Evolutionary conservation across 2,797 vertebrate species (phyloP).

Genomic region (Gambelia wislizenii): DNA sequence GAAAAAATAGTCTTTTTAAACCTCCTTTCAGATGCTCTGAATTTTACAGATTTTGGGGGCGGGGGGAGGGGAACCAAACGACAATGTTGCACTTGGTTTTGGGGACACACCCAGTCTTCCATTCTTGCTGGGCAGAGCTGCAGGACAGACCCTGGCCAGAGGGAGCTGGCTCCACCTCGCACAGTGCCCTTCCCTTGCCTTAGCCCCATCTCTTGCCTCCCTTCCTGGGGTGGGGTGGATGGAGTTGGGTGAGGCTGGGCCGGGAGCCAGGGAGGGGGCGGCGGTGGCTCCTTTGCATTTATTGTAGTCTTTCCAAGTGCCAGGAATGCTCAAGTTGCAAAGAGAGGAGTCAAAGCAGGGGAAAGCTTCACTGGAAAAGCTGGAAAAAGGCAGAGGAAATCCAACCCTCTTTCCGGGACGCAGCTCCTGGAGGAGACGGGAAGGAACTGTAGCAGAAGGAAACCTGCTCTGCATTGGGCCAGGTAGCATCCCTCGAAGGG

Average conservation of each 20-base stretch:
- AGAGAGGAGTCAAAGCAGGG: background rate
- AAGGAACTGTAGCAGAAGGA: background rate
- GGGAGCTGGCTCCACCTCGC: background rate
- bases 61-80: background rate
- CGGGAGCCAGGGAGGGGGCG: background rate
- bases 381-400: background rate
- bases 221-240: background rate
- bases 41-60: slow-evolving; percentile 44
- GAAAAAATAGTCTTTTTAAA: slow-evolving; percentile 47
- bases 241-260: no score
- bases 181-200: background rate
- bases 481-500: no score
- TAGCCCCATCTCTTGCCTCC: background rate
- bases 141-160: background rate
- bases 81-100: slow-evolving; percentile 23
- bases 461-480: background rate
- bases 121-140: slow-evolving; percentile 33
- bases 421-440: background rate
- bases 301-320: background rate
- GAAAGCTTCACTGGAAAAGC: no score
- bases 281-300: no score
- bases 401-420: background rate
- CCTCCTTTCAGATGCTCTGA: slow-evolving; percentile 45
- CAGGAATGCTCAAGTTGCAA: background rate
- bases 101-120: slow-evolving; percentile 63